Evolutionary conservation across 2,888 invertebrate genomes (phyloP).

Genomic region (Nasonovia ribisnigri): DNA sequence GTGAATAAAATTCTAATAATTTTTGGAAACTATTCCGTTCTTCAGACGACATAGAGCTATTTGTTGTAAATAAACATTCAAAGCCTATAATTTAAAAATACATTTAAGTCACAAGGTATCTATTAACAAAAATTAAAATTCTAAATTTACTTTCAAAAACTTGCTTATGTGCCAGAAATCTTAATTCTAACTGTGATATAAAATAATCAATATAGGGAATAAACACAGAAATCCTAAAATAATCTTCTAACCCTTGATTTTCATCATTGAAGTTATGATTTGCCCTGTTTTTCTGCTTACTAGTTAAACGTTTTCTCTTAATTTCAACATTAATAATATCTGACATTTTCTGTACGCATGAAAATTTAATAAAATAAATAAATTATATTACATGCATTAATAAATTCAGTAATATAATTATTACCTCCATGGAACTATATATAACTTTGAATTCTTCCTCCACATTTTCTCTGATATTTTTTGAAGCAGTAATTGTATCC

Average conservation of each 20-base stretch:
- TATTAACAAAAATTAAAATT: background rate
- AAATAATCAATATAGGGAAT: slow-evolving; percentile 3
- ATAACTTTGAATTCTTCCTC: slow-evolving; percentile 53
- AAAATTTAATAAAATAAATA: background rate
- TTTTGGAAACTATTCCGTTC: background rate
- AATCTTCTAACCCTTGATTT: background rate
- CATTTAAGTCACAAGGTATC: background rate
- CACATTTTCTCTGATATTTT: slow-evolving; percentile 19
- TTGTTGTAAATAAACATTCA: background rate
- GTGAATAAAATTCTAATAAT: slow-evolving; percentile 11
- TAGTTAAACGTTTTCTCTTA: background rate
- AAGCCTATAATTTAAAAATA: too few species aligned
- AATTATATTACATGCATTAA: background rate
- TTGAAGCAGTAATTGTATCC: slow-evolving; percentile 29
- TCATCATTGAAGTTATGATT: background rate
- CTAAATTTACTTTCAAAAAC: background rate
- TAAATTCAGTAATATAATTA: too few species aligned
- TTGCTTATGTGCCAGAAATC: background rate
- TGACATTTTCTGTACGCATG: background rate
- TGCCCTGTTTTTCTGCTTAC: background rate
- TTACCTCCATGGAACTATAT: background rate
- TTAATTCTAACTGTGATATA: slow-evolving; percentile 5
- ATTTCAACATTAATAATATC: background rate
- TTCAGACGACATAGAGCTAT: background rate
- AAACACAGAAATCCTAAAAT: slow-evolving; percentile 1